Conservation (phyloP, 2,797 vertebrate genomes). For the Neopelma chrysocephalum region DNA sequence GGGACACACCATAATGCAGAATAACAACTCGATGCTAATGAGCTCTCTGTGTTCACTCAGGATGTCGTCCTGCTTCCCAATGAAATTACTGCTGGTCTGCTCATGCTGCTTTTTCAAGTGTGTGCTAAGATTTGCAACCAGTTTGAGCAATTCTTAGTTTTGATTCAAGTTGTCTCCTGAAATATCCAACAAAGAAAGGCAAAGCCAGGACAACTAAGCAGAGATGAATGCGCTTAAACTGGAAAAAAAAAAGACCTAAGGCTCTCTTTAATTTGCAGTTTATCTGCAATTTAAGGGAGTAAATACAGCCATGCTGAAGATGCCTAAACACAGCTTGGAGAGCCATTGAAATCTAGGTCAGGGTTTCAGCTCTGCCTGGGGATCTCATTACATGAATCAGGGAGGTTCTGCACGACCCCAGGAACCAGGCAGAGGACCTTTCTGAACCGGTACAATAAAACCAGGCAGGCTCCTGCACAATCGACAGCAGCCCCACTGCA, state of each 20-base stretch:
- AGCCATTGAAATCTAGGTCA: conserved; percentile 26
- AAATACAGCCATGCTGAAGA: not conserved
- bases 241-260: not conserved
- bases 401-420: not conserved
- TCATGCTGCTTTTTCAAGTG: not conserved
- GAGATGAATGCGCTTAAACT: not conserved
- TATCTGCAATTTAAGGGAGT: not conserved
- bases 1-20: not conserved
- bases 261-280: conserved; percentile 20
- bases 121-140: not conserved
- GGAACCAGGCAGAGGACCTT: not conserved
- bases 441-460: not conserved
- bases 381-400: not conserved
- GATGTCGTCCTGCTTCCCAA: not conserved
- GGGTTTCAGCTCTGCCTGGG: not conserved
- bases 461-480: not conserved
- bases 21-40: not conserved
- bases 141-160: not conserved
- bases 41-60: not conserved
- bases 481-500: not conserved
- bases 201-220: not conserved
- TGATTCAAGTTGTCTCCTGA: not conserved
- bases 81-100: not conserved
- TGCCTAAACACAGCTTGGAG: not conserved
- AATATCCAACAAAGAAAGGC: not conserved